phyloP scores from a whole-genome alignment of 2,797 vertebrate genomes.

The Pempheris klunzingeri region DNA sequence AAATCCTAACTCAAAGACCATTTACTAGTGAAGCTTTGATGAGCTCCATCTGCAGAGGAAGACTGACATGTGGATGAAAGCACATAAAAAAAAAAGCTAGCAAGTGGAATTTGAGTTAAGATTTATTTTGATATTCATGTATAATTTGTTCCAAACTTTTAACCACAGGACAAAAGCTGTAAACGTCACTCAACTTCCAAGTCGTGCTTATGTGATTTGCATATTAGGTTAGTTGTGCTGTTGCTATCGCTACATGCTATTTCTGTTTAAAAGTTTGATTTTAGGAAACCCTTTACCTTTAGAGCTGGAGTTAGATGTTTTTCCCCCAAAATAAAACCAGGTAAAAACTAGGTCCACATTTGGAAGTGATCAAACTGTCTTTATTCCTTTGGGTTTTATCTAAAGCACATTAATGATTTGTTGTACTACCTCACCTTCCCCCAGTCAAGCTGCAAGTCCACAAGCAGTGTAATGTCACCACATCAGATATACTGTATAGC shows the following conservation, averaged over 20 bases:
- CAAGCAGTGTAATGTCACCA: slow-evolving; percentile 24
- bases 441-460: slow-evolving; percentile 26
- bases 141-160: background rate
- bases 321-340: background rate
- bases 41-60: background rate
- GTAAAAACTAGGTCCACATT: slow-evolving; percentile 10
- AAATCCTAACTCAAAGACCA: background rate
- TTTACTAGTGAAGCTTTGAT: background rate
- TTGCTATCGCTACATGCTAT: background rate
- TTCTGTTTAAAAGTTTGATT: background rate
- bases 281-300: background rate
- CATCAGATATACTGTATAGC: slow-evolving; percentile 33
- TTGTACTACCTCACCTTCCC: slow-evolving; percentile 37
- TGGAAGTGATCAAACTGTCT: slow-evolving; percentile 55
- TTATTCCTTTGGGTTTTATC: slow-evolving; percentile 66
- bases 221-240: background rate
- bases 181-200: background rate
- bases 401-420: slow-evolving; percentile 55
- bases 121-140: background rate
- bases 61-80: background rate
- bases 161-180: background rate
- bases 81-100: background rate
- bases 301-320: background rate
- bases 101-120: background rate
- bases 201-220: background rate